These are phyloP conservation scores for Megaptera novaeangliae DNA, from an alignment of 2,113 vertebrate genomes.

Conservation along the genomic window DNA sequence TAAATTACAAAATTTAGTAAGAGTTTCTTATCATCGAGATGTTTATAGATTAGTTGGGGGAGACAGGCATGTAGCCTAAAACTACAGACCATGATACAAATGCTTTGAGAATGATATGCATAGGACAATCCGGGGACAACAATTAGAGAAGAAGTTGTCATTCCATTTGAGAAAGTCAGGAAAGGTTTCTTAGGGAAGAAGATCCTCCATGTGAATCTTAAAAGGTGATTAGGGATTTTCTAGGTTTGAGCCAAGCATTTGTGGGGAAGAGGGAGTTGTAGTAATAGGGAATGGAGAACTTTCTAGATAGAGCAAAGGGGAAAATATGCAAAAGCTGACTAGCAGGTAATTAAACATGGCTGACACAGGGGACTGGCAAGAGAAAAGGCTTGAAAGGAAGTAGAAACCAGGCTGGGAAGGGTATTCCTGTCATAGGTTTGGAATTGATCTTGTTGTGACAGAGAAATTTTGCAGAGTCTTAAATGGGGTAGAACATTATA, in stretches of 20 bases:
- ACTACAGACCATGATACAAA: not conserved
- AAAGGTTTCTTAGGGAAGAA: not conserved
- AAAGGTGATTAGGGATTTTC: not conserved
- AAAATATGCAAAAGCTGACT: not conserved
- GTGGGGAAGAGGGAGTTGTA: not conserved
- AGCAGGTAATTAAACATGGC: not conserved
- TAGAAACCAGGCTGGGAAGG: not conserved
- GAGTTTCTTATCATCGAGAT: not conserved
- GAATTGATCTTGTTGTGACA: not conserved
- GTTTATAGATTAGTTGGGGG: not conserved
- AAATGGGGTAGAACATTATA: not conserved
- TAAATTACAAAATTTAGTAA: not conserved
- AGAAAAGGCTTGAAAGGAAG: not conserved
- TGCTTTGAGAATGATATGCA: not conserved
- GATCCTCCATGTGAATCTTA: not conserved
- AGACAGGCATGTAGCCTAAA: not conserved
- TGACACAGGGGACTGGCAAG: not conserved
- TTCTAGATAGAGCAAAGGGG: not conserved
- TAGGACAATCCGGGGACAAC: not conserved
- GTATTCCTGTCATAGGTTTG: not conserved
- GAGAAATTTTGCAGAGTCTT: not conserved
- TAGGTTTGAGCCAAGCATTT: not conserved
- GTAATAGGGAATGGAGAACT: not conserved
- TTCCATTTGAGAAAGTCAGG: not conserved
- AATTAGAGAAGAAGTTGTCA: not conserved